Conservation (phyloP, 1,140 invertebrate species). For the Pentalonia nigronervosa region DNA sequence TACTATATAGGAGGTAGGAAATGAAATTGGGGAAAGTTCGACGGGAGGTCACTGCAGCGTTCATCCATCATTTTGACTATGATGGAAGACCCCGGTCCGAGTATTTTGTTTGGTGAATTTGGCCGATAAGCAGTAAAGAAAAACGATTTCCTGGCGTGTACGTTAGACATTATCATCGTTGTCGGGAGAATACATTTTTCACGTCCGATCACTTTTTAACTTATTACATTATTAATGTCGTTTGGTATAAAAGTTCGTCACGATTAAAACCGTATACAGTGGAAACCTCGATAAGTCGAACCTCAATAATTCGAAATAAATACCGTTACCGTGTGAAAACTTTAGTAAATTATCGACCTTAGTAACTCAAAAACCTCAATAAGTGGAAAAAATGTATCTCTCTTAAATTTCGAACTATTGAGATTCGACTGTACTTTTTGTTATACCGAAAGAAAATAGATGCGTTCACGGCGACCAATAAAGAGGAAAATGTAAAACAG, state of each 20-base stretch:
- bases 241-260: not conserved
- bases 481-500: not conserved
- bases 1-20: not conserved
- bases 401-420: too few relatives aligned
- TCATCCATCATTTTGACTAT: constrained; percentile 57
- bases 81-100: constrained; percentile 44
- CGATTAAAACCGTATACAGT: constrained; percentile 7
- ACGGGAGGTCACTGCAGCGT: constrained; percentile 13
- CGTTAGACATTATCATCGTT: not conserved
- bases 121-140: constrained; percentile 26
- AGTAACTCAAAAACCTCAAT: too few relatives aligned
- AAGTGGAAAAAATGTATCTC: too few relatives aligned
- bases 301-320: too few relatives aligned
- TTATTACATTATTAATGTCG: constrained; percentile 16
- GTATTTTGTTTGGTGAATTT: constrained; percentile 45
- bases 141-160: constrained; percentile 38
- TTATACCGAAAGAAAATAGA: not conserved
- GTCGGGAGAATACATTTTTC: constrained; percentile 44
- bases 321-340: too few relatives aligned
- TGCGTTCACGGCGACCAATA: not conserved
- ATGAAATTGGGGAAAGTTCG: constrained; percentile 47
- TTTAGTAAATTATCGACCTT: too few relatives aligned
- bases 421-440: not conserved
- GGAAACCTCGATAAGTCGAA: too few relatives aligned
- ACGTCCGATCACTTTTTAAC: constrained; percentile 9